Evolutionary conservation across 2,888 invertebrate species (phyloP).

Genomic region (Congeria kusceri): DNA sequence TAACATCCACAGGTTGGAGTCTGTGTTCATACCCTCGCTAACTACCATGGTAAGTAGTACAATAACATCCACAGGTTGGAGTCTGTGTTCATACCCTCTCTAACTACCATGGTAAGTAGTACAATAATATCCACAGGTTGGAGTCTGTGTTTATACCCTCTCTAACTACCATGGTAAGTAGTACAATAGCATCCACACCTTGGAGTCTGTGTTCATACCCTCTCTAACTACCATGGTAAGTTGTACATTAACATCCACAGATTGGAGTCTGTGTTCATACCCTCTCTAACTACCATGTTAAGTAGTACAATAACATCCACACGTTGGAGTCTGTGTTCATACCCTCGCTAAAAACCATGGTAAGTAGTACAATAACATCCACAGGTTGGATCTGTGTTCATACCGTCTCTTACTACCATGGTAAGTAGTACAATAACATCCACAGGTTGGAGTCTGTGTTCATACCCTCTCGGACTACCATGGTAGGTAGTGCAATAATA

Average conservation of each 20-base stretch:
- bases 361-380: conserved; percentile 87
- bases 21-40: conserved; percentile 82
- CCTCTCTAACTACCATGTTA: conserved; percentile 84
- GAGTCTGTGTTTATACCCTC: conserved; percentile 83
- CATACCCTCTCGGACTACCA: conserved; percentile 83
- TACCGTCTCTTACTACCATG: conserved; percentile 84
- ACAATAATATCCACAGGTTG: conserved; percentile 87
- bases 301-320: conserved; percentile 87
- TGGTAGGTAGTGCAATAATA: conserved; percentile 87
- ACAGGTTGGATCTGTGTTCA: conserved; percentile 86
- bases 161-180: conserved; percentile 83
- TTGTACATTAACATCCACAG: conserved; percentile 88
- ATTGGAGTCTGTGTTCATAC: conserved; percentile 85
- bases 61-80: conserved; percentile 87
- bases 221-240: conserved; percentile 84
- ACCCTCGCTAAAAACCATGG: conserved; percentile 84
- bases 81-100: conserved; percentile 82
- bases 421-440: conserved; percentile 87
- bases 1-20: conserved; percentile 86
- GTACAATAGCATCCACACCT: conserved; percentile 88
- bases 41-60: conserved; percentile 87
- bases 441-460: conserved; percentile 86
- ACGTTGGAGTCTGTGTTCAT: conserved; percentile 85
- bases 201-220: conserved; percentile 85
- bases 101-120: conserved; percentile 86